Percentiles rank a stretch among this genome's conserved stretches.
Evolutionary conservation across 2,888 invertebrate species (phyloP).

Genomic region (Cryptocheilus praepositus): DNA sequence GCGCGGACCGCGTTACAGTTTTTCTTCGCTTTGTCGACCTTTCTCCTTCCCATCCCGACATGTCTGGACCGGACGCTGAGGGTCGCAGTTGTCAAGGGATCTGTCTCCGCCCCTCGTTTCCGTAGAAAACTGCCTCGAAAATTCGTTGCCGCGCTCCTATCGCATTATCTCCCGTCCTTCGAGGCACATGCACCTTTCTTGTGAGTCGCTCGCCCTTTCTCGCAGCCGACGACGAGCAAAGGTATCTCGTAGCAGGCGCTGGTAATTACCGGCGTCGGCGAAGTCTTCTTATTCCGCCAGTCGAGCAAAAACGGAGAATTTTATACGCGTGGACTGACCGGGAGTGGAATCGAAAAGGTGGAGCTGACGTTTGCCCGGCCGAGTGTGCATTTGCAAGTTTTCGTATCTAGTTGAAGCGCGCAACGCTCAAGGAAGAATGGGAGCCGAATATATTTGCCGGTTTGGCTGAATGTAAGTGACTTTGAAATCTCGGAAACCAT

Average conservation of each 20-base stretch:
- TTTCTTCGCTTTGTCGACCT: constrained; percentile 21
- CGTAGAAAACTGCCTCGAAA: neutral
- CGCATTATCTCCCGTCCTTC: constrained; percentile 9
- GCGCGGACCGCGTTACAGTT: constrained; percentile 46
- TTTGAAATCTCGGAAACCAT: too few species aligned
- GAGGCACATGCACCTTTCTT: neutral
- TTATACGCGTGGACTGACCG: too few species aligned
- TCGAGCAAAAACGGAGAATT: constrained; percentile 3
- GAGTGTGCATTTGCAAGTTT: too few species aligned
- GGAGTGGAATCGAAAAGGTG: too few species aligned
- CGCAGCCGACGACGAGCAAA: constrained; percentile 11
- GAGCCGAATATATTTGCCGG: too few species aligned
- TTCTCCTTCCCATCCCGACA: neutral
- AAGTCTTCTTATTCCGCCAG: constrained; percentile 32
- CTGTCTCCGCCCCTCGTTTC: too few species aligned
- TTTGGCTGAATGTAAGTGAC: too few species aligned
- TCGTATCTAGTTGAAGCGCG: too few species aligned
- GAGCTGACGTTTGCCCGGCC: too few species aligned
- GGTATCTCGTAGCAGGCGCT: neutral
- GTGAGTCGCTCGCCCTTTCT: neutral
- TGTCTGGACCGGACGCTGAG: neutral
- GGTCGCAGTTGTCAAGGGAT: neutral
- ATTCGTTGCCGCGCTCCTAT: too few species aligned
- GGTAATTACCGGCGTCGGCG: constrained; percentile 50
- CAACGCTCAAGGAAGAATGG: too few species aligned